Conservation (phyloP, 2,797 vertebrate genomes). For the Cynopterus sphinx region DNA sequence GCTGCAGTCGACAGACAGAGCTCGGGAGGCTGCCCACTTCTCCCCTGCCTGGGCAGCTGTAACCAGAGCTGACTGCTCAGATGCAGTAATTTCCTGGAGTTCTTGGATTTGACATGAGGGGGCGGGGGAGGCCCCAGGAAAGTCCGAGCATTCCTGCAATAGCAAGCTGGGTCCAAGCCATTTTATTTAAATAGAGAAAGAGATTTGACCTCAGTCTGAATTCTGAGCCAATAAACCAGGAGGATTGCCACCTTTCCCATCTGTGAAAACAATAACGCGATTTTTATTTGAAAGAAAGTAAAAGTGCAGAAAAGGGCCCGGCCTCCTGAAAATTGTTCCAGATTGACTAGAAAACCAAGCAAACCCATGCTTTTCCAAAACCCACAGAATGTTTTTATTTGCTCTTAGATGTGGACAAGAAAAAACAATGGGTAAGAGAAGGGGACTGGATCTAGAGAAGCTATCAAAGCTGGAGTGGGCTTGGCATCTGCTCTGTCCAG, state of each 20-base stretch:
- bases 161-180: not conserved
- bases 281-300: conserved; percentile 63
- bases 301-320: conserved; percentile 50
- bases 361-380: not conserved
- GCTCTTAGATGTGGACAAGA: not conserved
- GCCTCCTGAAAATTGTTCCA: conserved; percentile 48
- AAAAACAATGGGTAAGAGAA: not conserved
- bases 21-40: too few species aligned
- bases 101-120: not conserved
- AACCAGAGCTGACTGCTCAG: not conserved
- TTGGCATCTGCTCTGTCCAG: not conserved
- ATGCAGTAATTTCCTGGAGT: not conserved
- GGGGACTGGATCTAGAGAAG: not conserved
- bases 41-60: accelerated
- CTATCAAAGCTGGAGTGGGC: not conserved
- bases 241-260: conserved; percentile 56
- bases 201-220: conserved; percentile 52
- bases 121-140: not conserved
- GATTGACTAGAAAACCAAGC: conserved; percentile 8
- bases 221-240: conserved; percentile 33
- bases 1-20: accelerated
- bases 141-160: not conserved
- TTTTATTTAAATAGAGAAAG: conserved; percentile 55
- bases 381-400: conserved; percentile 6
- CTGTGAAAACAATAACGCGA: conserved; percentile 58